Conservation (phyloP, 2,888 invertebrate genomes). For the Amphipoea oculea region DNA sequence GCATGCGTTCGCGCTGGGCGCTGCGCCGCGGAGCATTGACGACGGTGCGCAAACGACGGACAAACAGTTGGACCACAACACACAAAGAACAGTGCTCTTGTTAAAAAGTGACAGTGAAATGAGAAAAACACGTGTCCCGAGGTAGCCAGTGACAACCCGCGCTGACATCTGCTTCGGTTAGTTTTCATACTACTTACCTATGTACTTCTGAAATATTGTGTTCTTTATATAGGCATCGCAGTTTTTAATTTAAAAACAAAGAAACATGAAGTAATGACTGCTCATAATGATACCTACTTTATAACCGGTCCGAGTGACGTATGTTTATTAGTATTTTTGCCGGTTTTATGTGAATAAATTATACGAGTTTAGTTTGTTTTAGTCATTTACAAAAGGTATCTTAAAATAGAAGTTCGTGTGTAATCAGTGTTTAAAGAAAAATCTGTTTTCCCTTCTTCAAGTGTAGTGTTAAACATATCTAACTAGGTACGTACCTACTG, state of each 20-base stretch:
- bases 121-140: conserved; percentile 61
- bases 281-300: conserved; percentile 34
- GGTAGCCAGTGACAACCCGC: conserved; percentile 40
- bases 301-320: conserved; percentile 64
- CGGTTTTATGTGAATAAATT: conserved; percentile 35
- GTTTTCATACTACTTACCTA: conserved; percentile 32
- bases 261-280: conserved; percentile 41
- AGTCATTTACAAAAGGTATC: conserved; percentile 47
- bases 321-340: conserved; percentile 41
- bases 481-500: conserved; percentile 1
- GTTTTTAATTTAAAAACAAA: conserved; percentile 56
- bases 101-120: conserved; percentile 85
- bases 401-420: conserved; percentile 48
- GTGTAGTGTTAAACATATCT: conserved; percentile 19
- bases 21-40: conserved; percentile 71
- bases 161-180: conserved; percentile 63
- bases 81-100: conserved; percentile 73
- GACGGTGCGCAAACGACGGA: conserved; percentile 72
- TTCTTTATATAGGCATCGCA: background rate
- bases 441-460: background rate
- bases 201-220: background rate
- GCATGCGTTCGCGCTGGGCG: conserved; percentile 79
- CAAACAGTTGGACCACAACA: conserved; percentile 81
- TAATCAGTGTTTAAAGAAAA: conserved; percentile 28
- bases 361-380: conserved; percentile 27